A percentile compares a stretch with the other conserved stretches of the same genome.
Conservation (phyloP, 1,140 invertebrate genomes). For the Nasonia longicornis region DNA sequence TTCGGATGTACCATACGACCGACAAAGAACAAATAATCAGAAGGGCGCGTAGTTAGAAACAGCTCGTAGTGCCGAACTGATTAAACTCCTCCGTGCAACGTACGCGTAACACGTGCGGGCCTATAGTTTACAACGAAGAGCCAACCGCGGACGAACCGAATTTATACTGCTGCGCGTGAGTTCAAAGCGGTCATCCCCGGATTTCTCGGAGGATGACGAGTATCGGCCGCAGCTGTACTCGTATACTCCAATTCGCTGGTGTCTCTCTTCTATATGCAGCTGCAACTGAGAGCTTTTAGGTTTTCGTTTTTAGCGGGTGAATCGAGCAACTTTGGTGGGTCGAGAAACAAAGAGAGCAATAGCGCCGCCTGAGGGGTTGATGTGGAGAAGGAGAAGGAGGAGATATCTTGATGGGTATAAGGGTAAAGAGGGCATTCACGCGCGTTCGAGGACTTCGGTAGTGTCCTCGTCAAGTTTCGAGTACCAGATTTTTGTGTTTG, state of each 20-base stretch:
- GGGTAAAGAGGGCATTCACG: neutral
- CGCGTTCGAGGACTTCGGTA: neutral
- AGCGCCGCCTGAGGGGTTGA: neutral
- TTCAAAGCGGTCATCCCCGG: conserved; percentile 5
- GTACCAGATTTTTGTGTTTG: neutral
- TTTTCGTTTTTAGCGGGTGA: neutral
- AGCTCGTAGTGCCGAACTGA: conserved; percentile 37
- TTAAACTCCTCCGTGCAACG: conserved; percentile 34
- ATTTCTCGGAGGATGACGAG: neutral
- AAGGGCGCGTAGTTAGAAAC: conserved; percentile 13
- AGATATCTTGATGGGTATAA: neutral
- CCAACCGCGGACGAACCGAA: neutral
- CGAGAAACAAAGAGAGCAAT: neutral
- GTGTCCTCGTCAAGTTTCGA: neutral
- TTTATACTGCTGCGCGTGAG: neutral
- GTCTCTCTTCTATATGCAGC: neutral
- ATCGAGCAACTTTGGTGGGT: neutral
- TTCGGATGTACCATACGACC: neutral
- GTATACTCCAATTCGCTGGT: neutral
- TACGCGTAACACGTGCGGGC: conserved; percentile 11
- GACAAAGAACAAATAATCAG: neutral
- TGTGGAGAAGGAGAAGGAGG: neutral
- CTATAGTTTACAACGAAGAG: conserved; percentile 26
- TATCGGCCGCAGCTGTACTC: neutral
- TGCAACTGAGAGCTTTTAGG: neutral